These are phyloP conservation scores for Lamproptera curius DNA, from an alignment of 2,888 invertebrate species.

Conservation along the genomic window DNA sequence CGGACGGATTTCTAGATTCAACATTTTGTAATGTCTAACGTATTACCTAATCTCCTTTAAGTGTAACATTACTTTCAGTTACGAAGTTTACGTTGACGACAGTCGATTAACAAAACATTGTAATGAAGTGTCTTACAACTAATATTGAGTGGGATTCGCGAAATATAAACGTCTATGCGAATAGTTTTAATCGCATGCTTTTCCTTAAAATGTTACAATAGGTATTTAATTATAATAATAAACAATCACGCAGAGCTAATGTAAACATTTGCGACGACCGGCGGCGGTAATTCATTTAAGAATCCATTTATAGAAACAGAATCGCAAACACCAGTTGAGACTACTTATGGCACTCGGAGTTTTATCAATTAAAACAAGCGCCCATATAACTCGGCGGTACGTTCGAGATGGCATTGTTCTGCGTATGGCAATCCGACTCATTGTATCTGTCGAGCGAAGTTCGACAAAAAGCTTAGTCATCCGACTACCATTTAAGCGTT, in stretches of 20 bases:
- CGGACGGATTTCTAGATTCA: neutral
- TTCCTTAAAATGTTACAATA: neutral
- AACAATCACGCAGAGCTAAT: neutral
- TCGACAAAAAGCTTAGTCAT: constrained; percentile 58
- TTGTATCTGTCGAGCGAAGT: constrained; percentile 8
- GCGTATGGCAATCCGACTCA: constrained; percentile 43
- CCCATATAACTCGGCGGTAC: constrained; percentile 9
- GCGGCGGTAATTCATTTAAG: neutral
- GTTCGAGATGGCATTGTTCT: constrained; percentile 23
- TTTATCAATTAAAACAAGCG: constrained; percentile 18
- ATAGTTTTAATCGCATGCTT: too few relatives aligned
- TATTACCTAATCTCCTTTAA: too few relatives aligned
- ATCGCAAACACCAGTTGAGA: constrained; percentile 4
- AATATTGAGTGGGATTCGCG: too few relatives aligned
- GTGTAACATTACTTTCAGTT: neutral
- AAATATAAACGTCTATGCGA: too few relatives aligned
- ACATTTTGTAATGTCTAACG: too few relatives aligned
- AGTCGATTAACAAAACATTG: too few relatives aligned
- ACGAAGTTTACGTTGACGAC: too few relatives aligned
- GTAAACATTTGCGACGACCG: neutral
- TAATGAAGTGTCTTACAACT: too few relatives aligned
- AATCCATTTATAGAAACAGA: neutral
- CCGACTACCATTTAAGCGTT: constrained; percentile 57
- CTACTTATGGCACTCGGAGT: constrained; percentile 5
- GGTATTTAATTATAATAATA: neutral